Conservation (phyloP, 1,140 invertebrate species). For the Diprion similis region DNA sequence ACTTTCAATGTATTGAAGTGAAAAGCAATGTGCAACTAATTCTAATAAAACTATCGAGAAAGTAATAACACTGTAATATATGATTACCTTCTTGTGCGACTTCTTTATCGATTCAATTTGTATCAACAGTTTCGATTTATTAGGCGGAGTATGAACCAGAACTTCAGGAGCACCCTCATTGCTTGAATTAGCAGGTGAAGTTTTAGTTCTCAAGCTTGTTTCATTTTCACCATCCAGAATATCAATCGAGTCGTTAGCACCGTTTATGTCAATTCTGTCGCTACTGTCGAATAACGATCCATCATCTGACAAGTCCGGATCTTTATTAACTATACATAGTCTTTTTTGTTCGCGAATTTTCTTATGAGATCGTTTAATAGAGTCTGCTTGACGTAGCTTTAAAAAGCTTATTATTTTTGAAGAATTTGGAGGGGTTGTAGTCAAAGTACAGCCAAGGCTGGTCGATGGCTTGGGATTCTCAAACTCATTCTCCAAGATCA, state of each 20-base stretch:
- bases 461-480: constrained; percentile 38
- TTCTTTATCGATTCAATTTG: constrained; percentile 8
- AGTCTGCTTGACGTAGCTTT: constrained; percentile 40
- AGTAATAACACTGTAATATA: not conserved
- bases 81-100: constrained; percentile 6
- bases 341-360: constrained; percentile 42
- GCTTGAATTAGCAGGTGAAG: not conserved
- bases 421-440: constrained; percentile 44
- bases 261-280: constrained; percentile 25
- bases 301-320: constrained; percentile 46
- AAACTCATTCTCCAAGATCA: constrained; percentile 30
- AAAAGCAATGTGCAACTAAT: no score
- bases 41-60: no score
- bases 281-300: constrained; percentile 51
- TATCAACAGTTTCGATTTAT: not conserved
- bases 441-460: constrained; percentile 20
- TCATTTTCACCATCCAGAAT: not conserved
- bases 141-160: not conserved
- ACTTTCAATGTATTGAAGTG: no score
- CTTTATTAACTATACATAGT: constrained; percentile 20
- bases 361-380: constrained; percentile 52
- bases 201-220: not conserved
- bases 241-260: not conserved
- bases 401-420: constrained; percentile 39
- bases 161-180: not conserved